Base-by-base conservation (phyloP, 2,888 invertebrate species). In the Calameuta idolon region DNA sequence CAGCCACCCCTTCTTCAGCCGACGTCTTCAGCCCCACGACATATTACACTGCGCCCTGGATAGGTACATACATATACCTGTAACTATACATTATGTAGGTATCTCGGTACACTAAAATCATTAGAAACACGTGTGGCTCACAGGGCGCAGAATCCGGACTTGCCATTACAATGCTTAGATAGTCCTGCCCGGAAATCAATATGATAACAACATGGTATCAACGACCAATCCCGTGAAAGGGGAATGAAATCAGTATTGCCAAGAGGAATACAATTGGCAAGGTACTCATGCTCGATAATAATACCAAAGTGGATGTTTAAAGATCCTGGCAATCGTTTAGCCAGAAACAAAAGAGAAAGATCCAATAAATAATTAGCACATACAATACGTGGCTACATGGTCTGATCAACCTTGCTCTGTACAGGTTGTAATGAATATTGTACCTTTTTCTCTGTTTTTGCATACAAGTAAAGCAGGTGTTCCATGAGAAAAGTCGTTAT, bases 81-180 rank as follows among this genome's bases (percentile, higher is more conserved):
- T 85, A 85, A 84, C 84, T 86, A 82, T 87, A 86, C 82, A 83
- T 85, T 81, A 83, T 84, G 76, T 81, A 82, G 83, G 87, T 87
- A 87, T 78, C 85, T 82, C 83, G 84, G 84, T 86, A 85, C 85
- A 88, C 89, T 89, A 90, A 90, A 91, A 91, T 91, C 91, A 91
- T 91, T 90, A 90, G 90, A 87, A 88, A 87, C 90, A 88, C 88
- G 88, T 89, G 88, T 87, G 87, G 85, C 83, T 78, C 82, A 84
- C 83, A 89, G 81, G 86, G 90, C 91, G 91, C 91, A 90, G 91
- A 90, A 91, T 90, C 90, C 79, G 69, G 77, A 80, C 82, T 85
- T 84, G 86, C 87, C 86, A 86, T 88, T 89, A 88, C 87, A 86
- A 87, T 88, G 86, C 87, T 89, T 89, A 88, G 87, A 88, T 85